Conservation (phyloP, 2,888 invertebrate species). For the Gisinianus flammeolus region DNA sequence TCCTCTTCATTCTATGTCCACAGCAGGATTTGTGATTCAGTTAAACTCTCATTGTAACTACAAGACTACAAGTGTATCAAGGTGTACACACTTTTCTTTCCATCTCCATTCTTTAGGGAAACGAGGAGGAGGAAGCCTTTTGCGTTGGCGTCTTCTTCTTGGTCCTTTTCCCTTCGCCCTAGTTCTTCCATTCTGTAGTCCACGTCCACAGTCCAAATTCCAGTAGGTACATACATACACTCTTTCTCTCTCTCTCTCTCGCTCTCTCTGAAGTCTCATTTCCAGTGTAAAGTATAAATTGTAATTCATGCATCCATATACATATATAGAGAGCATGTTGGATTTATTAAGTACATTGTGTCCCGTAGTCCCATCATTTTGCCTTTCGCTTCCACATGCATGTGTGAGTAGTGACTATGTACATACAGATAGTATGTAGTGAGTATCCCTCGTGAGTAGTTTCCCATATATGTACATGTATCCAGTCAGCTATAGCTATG, state of each 20-base stretch:
- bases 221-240: no score
- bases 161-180: neutral
- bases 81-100: neutral
- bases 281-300: no score
- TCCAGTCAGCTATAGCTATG: no score
- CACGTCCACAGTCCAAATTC: no score
- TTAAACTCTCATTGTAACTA: neutral
- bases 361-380: slow-evolving; percentile 2
- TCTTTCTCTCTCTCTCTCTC: no score
- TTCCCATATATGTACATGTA: no score
- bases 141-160: neutral
- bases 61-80: neutral
- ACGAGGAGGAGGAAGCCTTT: neutral
- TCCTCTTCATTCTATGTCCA: slow-evolving; percentile 19
- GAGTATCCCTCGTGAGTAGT: slow-evolving; percentile 12
- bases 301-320: no score
- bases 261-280: no score
- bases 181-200: no score
- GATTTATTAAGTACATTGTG: slow-evolving; percentile 15
- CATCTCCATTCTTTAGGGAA: neutral
- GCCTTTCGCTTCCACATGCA: neutral
- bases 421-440: no score
- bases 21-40: slow-evolving; percentile 13
- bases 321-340: no score
- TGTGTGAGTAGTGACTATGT: no score